Conservation (phyloP, 2,888 invertebrate genomes). For the Oligia fasciuncula region DNA sequence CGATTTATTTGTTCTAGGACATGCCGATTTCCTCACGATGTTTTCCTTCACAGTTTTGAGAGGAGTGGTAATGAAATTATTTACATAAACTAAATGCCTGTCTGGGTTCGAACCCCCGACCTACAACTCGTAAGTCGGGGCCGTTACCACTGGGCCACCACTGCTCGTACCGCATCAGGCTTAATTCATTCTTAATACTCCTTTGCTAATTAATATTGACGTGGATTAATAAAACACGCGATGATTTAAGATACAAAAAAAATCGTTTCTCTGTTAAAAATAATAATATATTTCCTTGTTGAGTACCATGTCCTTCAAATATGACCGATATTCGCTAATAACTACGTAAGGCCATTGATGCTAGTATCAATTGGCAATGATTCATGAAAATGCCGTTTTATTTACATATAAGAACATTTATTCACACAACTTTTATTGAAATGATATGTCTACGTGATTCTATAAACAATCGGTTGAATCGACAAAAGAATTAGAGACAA, state of each 20-base stretch:
- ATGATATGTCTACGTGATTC: neutral
- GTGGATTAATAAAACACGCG: constrained; percentile 8
- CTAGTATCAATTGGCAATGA: constrained; percentile 38
- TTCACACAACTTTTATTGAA: constrained; percentile 31
- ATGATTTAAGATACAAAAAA: neutral
- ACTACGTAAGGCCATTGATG: constrained; percentile 35
- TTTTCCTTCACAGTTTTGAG: too few species aligned
- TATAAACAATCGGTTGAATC: constrained; percentile 5
- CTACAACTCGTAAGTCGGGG: too few species aligned
- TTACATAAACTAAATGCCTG: too few species aligned
- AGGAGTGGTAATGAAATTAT: too few species aligned
- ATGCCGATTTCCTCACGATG: too few species aligned
- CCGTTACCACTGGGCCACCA: too few species aligned
- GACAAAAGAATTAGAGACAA: constrained; percentile 5
- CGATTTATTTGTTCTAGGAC: too few species aligned
- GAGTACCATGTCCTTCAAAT: constrained; percentile 33
- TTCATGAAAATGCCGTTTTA: constrained; percentile 19
- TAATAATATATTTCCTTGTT: constrained; percentile 26
- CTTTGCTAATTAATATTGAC: neutral
- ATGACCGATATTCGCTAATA: constrained; percentile 54
- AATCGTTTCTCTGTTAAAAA: neutral
- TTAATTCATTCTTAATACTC: neutral
- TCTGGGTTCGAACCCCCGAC: too few species aligned
- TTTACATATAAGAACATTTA: constrained; percentile 20
- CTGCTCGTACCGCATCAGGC: too few species aligned